Percentiles rank a stretch among this genome's conserved stretches.
These are phyloP conservation scores for Cephalopachus bancanus DNA, from an alignment of 2,797 vertebrate genomes.

Conservation along the genomic window DNA sequence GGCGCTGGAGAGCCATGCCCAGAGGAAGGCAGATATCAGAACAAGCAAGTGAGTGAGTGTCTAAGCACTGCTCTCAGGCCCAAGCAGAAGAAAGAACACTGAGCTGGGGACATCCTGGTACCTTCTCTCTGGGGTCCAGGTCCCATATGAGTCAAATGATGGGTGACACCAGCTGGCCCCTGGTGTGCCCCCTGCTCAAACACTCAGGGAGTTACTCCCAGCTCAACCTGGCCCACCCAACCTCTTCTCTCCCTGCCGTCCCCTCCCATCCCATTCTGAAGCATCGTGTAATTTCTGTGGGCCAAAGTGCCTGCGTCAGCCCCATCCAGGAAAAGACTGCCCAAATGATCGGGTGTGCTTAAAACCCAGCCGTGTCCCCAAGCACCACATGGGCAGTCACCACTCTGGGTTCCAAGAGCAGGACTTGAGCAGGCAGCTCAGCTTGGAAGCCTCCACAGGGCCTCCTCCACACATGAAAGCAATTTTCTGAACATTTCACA, in stretches of 20 bases:
- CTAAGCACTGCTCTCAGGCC: neutral
- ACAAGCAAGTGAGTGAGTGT: neutral
- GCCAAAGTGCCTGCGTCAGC: slow-evolving; percentile 77
- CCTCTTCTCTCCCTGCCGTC: neutral
- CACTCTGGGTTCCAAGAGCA: slow-evolving; percentile 18
- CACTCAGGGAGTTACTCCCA: neutral
- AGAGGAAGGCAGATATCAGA: neutral
- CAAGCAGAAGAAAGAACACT: neutral
- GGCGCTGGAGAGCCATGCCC: neutral
- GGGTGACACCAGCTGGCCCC: neutral
- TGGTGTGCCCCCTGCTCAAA: neutral
- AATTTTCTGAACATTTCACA: slow-evolving; percentile 52
- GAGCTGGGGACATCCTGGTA: neutral
- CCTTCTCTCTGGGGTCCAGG: neutral
- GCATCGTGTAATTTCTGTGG: slow-evolving; percentile 73
- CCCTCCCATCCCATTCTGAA: neutral
- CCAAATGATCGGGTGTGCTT: slow-evolving; percentile 79
- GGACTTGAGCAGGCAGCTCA: neutral
- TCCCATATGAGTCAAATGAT: neutral
- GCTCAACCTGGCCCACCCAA: neutral
- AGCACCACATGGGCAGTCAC: slow-evolving; percentile 34
- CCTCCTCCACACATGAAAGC: slow-evolving; percentile 59
- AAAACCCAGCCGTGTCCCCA: slow-evolving; percentile 55
- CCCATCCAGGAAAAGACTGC: slow-evolving; percentile 75
- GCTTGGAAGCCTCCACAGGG: slow-evolving; percentile 27